A percentile compares a stretch with the other conserved stretches of the same genome.
Conservation (phyloP, 2,888 invertebrate species). For the Megastigmus dorsalis region DNA sequence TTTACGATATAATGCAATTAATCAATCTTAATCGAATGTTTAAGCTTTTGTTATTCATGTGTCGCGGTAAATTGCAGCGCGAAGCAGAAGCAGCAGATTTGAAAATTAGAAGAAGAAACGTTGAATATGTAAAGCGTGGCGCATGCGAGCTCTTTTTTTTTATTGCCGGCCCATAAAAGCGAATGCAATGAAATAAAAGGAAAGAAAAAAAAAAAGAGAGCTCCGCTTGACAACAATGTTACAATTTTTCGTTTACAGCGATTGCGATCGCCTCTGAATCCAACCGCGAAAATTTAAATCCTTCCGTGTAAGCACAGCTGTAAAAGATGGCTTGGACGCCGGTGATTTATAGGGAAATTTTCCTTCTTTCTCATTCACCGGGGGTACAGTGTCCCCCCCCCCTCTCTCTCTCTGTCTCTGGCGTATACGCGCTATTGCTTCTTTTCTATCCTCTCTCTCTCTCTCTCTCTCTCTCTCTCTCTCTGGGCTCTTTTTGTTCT, state of each 20-base stretch:
- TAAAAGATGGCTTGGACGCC: conserved; percentile 37
- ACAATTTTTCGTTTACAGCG: conserved; percentile 4
- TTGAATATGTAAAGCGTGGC: too few species aligned
- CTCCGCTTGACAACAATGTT: neutral
- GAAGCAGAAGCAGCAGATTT: too few species aligned
- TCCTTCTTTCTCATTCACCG: conserved; percentile 48
- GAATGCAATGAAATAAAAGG: too few species aligned
- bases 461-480: neutral
- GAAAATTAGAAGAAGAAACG: too few species aligned
- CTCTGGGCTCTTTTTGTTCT: neutral
- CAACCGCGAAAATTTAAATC: conserved; percentile 42
- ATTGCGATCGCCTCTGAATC: conserved; percentile 16
- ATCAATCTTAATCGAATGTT: too few species aligned
- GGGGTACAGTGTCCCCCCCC: too few species aligned
- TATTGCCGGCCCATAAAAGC: too few species aligned
- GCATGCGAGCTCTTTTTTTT: too few species aligned
- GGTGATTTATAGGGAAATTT: conserved; percentile 48
- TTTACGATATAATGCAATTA: too few species aligned
- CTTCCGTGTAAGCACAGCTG: conserved; percentile 28
- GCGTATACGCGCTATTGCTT: conserved; percentile 3
- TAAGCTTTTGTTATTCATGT: too few species aligned
- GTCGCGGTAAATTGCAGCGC: too few species aligned
- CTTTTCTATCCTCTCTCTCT: neutral
- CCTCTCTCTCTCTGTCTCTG: conserved; percentile 2
- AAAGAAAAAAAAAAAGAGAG: too few species aligned